phyloP scores from a whole-genome alignment of 2,797 vertebrate species.

The Jordanella pulchra region DNA sequence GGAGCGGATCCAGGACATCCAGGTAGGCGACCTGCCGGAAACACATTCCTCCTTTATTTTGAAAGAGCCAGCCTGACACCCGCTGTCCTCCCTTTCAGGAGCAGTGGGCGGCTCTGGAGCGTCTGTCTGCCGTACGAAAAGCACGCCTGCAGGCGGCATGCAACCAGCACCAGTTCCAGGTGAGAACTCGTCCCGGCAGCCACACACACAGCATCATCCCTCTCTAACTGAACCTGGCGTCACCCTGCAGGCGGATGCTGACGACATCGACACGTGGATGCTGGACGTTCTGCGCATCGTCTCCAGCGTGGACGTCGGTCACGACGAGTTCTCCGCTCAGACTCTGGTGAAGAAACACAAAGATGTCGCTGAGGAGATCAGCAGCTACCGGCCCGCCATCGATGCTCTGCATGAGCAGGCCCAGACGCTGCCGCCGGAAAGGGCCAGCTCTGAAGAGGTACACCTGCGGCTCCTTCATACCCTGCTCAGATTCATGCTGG shows the following conservation, averaged over 20 bases:
- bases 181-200: conserved; percentile 2
- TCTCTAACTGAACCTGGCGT: background rate
- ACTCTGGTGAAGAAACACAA: conserved; percentile 98
- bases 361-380: conserved; percentile 93
- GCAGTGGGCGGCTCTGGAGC: conserved; percentile 93
- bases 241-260: conserved; percentile 82
- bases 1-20: conserved; percentile 88
- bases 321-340: conserved; percentile 96
- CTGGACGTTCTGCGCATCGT: conserved; percentile 95
- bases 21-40: conserved; percentile 45
- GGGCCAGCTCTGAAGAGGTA: conserved; percentile 81
- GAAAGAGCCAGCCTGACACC: background rate
- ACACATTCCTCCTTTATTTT: background rate
- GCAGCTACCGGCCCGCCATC: conserved; percentile 89
- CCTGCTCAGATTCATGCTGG: background rate
- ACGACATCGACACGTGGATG: conserved; percentile 96
- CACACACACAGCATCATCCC: background rate
- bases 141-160: conserved; percentile 89
- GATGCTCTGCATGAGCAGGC: conserved; percentile 92
- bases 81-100: conserved; percentile 61
- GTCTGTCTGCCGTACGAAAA: conserved; percentile 91
- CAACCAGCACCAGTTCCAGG: conserved; percentile 95
- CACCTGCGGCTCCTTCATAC: background rate
- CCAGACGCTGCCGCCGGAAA: conserved; percentile 81
- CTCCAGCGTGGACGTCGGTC: conserved; percentile 93